A percentile compares a stretch with the other conserved stretches of the same genome.
Conservation (phyloP, 2,888 invertebrate genomes). For the Ferdinandea cuprea region DNA sequence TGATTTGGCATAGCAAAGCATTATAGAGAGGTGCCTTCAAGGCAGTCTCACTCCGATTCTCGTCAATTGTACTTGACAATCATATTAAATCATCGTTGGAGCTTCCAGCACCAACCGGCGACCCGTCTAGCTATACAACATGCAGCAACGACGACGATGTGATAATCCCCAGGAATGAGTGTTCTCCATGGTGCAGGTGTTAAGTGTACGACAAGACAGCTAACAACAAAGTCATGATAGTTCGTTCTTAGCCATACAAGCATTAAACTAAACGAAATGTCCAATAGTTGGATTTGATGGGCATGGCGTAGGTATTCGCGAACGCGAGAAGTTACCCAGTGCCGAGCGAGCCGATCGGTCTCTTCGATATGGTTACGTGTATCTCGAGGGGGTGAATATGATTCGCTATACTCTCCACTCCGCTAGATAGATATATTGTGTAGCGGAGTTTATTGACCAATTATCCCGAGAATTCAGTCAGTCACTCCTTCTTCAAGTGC, state of each 20-base stretch:
- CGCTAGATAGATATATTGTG: slow-evolving; percentile 18
- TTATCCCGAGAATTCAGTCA: slow-evolving; percentile 62
- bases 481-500: slow-evolving; percentile 46
- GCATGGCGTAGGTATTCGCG: too few species aligned
- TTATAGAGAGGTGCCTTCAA: slow-evolving; percentile 45
- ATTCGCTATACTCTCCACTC: slow-evolving; percentile 18
- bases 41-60: slow-evolving; percentile 59
- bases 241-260: slow-evolving; percentile 38
- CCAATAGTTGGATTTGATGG: slow-evolving; percentile 46
- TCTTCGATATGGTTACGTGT: slow-evolving; percentile 58
- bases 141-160: slow-evolving; percentile 64
- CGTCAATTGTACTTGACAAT: slow-evolving; percentile 65
- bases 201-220: slow-evolving; percentile 69
- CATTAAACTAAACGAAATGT: slow-evolving; percentile 62
- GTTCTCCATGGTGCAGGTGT: slow-evolving; percentile 64
- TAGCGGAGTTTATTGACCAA: slow-evolving; percentile 67
- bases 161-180: slow-evolving; percentile 64
- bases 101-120: slow-evolving; percentile 22
- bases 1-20: slow-evolving; percentile 36
- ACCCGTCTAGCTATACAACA: slow-evolving; percentile 15
- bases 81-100: slow-evolving; percentile 68
- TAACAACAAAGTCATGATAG: slow-evolving; percentile 59
- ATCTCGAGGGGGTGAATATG: slow-evolving; percentile 46
- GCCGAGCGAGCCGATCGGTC: slow-evolving; percentile 53
- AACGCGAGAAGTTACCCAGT: background rate